phyloP scores from a whole-genome alignment of 2,113 vertebrate genomes.

The Isichthys henryi region DNA sequence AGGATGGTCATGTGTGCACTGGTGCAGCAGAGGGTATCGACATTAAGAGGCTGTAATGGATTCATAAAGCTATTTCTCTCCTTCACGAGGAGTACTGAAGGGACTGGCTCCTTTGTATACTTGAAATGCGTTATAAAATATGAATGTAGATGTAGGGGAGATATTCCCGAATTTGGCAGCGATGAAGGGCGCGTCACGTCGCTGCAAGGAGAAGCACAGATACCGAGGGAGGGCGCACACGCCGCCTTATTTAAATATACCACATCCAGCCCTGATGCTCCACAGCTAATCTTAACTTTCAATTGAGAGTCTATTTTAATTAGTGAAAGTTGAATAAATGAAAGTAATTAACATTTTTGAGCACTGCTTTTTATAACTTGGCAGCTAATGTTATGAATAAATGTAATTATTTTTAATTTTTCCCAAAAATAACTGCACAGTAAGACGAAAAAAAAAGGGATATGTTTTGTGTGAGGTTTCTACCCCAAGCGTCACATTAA shows the following conservation, averaged over 20 bases:
- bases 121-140: background rate
- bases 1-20: background rate
- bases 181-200: background rate
- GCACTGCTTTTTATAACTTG: background rate
- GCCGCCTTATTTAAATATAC: background rate
- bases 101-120: background rate
- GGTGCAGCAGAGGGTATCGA: background rate
- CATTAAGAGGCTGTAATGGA: conserved; percentile 2
- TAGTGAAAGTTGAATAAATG: background rate
- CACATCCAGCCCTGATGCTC: background rate
- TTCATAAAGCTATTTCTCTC: background rate
- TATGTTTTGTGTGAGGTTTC: background rate
- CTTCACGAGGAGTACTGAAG: background rate
- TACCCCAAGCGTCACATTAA: background rate
- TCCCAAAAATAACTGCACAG: background rate
- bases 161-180: background rate
- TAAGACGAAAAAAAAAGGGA: background rate
- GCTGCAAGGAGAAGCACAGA: background rate
- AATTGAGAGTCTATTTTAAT: background rate
- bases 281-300: background rate
- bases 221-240: background rate
- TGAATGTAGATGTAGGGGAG: background rate
- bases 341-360: background rate
- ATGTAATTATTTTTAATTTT: background rate
- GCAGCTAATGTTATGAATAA: background rate